Base-by-base conservation (phyloP, 2,797 vertebrate genomes). In the Danio kyathit region DNA sequence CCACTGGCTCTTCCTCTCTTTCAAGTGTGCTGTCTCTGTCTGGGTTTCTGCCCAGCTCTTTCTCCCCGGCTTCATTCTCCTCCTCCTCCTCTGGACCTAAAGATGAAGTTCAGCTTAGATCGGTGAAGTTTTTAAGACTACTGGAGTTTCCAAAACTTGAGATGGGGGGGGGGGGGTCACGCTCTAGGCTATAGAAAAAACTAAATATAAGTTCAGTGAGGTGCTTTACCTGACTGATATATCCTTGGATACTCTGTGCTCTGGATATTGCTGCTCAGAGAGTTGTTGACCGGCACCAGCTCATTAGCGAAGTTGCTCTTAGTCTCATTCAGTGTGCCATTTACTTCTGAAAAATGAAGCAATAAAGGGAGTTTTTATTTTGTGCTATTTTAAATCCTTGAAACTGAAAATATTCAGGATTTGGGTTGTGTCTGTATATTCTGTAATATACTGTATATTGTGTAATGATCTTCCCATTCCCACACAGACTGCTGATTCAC, bases 291-390 rank as follows among this genome's bases (percentile, higher is more conserved):
- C n/a, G n/a, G 16, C 41, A 44, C 7, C 13, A 61, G 13, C 21
- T 59, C 83, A 52, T 65, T 57, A 4, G 38, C 82, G 54, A 14
- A 48, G 69, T 56, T 73, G 8, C 16, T 59, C 19, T 59, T 14
- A 7, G 61, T 74, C 52, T 80, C 70, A 80, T 74, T 80, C 16
- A 74, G 4, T 49, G 70, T 65, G 12, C n/a, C 60, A 73, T 80
- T 56, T 10, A 65, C 10, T 19, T 40, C 79, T 80, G 41, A 57
- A n/a, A 54, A 17, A 77, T 10, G 69, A 7, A 51, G 46, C 12
- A 51, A 64, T 29, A 64, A n/a, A 76, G 4, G 12, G 2, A 21
- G 13, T 7, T 2, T 14, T 43, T 21, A 49, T 14, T 6, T 5
- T 54, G 14, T 52, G 9, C 38, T n/a, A 9, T 48, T 29, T 67